Evolutionary conservation across 2,113 vertebrate genomes (phyloP).

Genomic region (Vombatus ursinus): DNA sequence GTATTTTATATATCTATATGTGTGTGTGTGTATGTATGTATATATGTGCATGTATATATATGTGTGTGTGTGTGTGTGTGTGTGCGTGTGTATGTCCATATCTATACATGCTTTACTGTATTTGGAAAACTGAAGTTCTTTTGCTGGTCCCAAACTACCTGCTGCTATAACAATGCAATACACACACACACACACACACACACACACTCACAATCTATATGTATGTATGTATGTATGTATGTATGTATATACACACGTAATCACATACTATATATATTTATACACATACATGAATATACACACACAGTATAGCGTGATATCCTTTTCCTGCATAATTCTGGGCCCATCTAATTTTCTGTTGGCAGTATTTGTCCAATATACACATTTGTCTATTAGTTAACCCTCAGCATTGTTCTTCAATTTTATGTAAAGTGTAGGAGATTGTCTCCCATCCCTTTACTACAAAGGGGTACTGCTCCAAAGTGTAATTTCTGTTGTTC

Average conservation of each 20-base stretch:
- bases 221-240: not conserved
- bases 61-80: too few species aligned
- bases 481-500: not conserved
- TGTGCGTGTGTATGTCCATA: not conserved
- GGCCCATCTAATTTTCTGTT: not conserved
- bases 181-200: too few species aligned
- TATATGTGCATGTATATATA: too few species aligned
- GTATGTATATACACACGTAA: not conserved
- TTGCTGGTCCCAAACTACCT: not conserved
- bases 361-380: not conserved
- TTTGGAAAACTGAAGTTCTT: not conserved
- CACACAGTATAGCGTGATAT: not conserved
- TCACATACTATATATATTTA: not conserved
- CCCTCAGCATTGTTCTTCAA: constrained; percentile 17
- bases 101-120: not conserved
- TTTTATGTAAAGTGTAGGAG: constrained; percentile 21
- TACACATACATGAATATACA: not conserved
- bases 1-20: not conserved
- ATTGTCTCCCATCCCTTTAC: not conserved
- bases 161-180: too few species aligned
- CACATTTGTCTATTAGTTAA: not conserved
- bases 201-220: too few species aligned
- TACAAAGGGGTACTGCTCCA: constrained; percentile 36
- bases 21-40: not conserved
- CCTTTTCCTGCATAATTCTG: not conserved